Conservation (phyloP, 2,888 invertebrate genomes). For the Drosophila flavopinicola region DNA sequence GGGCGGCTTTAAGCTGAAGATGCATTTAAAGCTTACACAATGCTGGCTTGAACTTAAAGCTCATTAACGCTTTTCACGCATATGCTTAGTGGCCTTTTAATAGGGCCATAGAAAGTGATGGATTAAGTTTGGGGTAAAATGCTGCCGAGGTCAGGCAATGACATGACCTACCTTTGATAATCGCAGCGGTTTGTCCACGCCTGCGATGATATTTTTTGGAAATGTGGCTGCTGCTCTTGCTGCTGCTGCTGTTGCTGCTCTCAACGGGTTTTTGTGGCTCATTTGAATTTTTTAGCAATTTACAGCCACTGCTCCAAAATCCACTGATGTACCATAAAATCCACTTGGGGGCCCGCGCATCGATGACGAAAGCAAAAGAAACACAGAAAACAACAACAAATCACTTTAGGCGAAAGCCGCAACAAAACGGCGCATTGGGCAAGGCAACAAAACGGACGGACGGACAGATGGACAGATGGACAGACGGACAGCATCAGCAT, state of each 20-base stretch:
- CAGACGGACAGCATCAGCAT: slow-evolving; percentile 20
- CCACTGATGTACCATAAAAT: background rate
- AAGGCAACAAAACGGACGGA: slow-evolving; percentile 47
- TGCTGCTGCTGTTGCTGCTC: background rate
- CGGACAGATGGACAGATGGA: slow-evolving; percentile 2
- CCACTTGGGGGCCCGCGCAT: slow-evolving; percentile 34
- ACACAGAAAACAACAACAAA: background rate
- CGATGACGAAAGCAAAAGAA: slow-evolving; percentile 68
- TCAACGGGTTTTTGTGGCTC: slow-evolving; percentile 51
- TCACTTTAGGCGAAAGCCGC: slow-evolving; percentile 53
- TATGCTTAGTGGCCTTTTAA: background rate
- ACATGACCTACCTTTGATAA: slow-evolving; percentile 44
- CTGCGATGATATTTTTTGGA: slow-evolving; percentile 7
- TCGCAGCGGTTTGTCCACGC: slow-evolving; percentile 20
- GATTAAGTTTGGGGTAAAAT: slow-evolving; percentile 4
- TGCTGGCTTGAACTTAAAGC: background rate
- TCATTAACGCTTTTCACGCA: background rate
- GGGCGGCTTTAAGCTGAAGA: background rate
- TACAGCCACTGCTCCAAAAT: slow-evolving; percentile 5
- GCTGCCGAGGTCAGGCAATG: slow-evolving; percentile 37
- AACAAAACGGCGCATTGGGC: slow-evolving; percentile 49
- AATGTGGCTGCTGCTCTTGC: slow-evolving; percentile 10
- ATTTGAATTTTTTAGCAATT: slow-evolving; percentile 53
- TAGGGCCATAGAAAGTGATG: slow-evolving; percentile 39
- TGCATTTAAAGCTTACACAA: background rate